These are phyloP conservation scores for Gallinago jamesoni DNA, from an alignment of 2,113 vertebrate species.

Conservation along the genomic window DNA sequence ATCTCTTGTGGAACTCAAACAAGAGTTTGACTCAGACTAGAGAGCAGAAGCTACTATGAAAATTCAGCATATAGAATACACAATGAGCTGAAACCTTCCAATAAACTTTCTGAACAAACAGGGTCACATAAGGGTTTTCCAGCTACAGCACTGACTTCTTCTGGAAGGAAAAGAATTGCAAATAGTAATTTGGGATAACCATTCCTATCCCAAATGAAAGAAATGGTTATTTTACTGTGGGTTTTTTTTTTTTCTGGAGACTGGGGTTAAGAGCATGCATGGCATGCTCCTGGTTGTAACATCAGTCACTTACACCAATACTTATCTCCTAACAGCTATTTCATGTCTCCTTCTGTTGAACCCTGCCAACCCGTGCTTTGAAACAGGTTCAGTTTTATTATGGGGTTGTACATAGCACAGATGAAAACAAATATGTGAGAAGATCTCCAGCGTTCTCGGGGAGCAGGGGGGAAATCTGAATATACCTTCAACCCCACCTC, in stretches of 20 bases:
- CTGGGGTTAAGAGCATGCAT: not conserved
- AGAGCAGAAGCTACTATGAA: not conserved
- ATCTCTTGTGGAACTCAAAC: not conserved
- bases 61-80: not conserved
- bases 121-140: not conserved
- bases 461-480: not conserved
- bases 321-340: not conserved
- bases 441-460: accelerated
- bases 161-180: not conserved
- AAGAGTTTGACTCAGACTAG: not conserved
- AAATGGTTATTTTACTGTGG: not conserved
- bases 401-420: accelerated
- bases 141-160: not conserved
- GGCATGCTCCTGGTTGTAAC: not conserved
- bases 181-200: not conserved
- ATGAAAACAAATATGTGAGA: not conserved
- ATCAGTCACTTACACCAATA: not conserved
- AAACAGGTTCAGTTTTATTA: not conserved
- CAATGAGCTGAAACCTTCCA: not conserved
- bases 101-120: not conserved
- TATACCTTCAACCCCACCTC: not conserved
- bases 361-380: not conserved
- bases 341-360: not conserved
- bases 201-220: not conserved
- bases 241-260: not conserved